phyloP scores from a whole-genome alignment of 2,888 invertebrate species.

The Bugula neritina region DNA sequence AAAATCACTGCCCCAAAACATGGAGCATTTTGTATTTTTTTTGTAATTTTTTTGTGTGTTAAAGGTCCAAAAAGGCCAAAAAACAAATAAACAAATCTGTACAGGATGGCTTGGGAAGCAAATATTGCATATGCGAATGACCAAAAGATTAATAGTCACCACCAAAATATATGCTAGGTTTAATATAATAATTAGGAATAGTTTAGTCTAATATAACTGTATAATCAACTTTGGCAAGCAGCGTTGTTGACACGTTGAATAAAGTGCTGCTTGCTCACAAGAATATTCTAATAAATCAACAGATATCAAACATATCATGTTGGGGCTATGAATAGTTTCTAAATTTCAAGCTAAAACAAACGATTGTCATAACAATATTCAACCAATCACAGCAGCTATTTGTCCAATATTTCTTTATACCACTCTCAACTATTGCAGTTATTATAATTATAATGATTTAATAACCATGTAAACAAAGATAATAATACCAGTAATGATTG shows the following conservation, averaged over 20 bases:
- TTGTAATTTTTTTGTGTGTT: neutral
- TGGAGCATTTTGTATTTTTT: conserved; percentile 9
- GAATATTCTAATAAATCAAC: too few relatives aligned
- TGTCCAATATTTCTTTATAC: conserved; percentile 59
- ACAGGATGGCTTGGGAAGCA: conserved; percentile 27
- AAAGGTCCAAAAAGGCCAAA: neutral
- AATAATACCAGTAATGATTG: neutral
- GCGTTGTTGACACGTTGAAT: neutral
- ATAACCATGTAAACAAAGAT: neutral
- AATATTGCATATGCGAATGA: conserved; percentile 20
- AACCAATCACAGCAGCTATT: conserved; percentile 94
- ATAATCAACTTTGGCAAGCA: neutral
- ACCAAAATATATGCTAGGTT: neutral
- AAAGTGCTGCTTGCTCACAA: too few relatives aligned
- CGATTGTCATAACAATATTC: conserved; percentile 71
- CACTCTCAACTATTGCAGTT: neutral
- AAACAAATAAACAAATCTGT: conserved; percentile 4
- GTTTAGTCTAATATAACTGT: neutral
- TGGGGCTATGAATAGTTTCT: too few relatives aligned
- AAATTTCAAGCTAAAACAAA: conserved; percentile 32
- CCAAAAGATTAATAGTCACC: neutral
- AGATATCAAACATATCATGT: too few relatives aligned
- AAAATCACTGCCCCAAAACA: conserved; percentile 15
- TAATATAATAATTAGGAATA: neutral
- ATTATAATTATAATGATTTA: neutral